Evolutionary conservation across 2,888 invertebrate genomes (phyloP).

Genomic region (Tenthredo distinguenda): DNA sequence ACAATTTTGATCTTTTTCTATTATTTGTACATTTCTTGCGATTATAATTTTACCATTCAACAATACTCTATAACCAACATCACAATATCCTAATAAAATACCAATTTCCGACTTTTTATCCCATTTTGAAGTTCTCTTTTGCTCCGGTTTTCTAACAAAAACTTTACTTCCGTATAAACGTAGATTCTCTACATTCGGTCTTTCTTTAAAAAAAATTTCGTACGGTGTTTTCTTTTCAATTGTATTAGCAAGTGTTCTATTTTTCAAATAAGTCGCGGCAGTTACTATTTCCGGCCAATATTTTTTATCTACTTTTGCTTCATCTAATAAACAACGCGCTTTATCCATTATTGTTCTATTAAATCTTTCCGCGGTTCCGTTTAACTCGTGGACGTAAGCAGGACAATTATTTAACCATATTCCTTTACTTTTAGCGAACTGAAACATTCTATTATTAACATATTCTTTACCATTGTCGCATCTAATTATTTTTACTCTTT

Average conservation of each 20-base stretch:
- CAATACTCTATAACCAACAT: too few species aligned
- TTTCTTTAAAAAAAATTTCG: constrained; percentile 52
- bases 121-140: too few species aligned
- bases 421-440: constrained; percentile 55
- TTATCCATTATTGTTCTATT: too few species aligned
- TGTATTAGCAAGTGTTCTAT: constrained; percentile 44
- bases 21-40: constrained; percentile 50
- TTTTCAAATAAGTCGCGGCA: constrained; percentile 44
- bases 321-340: constrained; percentile 52
- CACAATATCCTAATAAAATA: too few species aligned
- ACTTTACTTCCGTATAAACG: too few species aligned
- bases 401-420: constrained; percentile 53
- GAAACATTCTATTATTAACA: constrained; percentile 59
- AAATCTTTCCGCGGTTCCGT: not conserved
- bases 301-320: constrained; percentile 49
- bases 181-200: too few species aligned
- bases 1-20: constrained; percentile 52
- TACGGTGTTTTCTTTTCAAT: constrained; percentile 50
- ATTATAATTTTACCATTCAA: too few species aligned
- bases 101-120: too few species aligned
- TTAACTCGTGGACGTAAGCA: constrained; percentile 53
- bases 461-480: constrained; percentile 59
- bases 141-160: too few species aligned
- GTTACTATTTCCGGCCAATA: constrained; percentile 47
- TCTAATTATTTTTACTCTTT: not conserved